Conservation (phyloP, 2,113 vertebrate species). For the Erythrolamprus reginae region DNA sequence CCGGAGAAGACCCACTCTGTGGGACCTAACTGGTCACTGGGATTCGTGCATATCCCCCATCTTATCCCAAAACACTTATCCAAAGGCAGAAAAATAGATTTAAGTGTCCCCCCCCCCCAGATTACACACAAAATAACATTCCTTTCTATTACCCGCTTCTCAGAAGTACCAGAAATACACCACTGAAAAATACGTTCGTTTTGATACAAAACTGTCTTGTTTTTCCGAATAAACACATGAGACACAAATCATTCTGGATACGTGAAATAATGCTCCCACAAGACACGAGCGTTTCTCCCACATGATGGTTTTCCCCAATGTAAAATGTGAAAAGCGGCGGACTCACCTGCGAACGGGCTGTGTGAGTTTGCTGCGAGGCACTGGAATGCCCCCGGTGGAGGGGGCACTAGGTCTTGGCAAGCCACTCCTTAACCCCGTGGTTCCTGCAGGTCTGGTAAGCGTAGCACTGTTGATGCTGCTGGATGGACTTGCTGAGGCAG, state of each 20-base stretch:
- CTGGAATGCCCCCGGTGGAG: constrained; percentile 82
- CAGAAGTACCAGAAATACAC: background rate
- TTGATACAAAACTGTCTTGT: background rate
- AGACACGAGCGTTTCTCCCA: background rate
- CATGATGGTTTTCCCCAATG: background rate
- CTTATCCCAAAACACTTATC: background rate
- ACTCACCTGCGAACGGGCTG: constrained; percentile 93
- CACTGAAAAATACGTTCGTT: background rate
- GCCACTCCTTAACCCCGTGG: constrained; percentile 77
- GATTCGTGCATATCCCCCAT: too few relatives aligned
- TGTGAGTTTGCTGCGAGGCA: constrained; percentile 96
- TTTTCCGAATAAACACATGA: background rate
- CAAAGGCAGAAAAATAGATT: background rate
- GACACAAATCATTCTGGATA: background rate
- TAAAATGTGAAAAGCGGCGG: background rate
- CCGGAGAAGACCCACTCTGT: too few relatives aligned
- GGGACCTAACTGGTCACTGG: too few relatives aligned
- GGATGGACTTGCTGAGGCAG: constrained; percentile 64
- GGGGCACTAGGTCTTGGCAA: constrained; percentile 88
- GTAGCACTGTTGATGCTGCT: constrained; percentile 75
- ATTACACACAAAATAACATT: background rate
- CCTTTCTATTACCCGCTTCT: background rate
- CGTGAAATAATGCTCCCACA: too few relatives aligned
- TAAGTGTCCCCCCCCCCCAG: background rate
- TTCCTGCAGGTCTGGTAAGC: constrained; percentile 81